These are phyloP conservation scores for Toxotes jaculatrix DNA, from an alignment of 2,113 vertebrate genomes.

Conservation along the genomic window DNA sequence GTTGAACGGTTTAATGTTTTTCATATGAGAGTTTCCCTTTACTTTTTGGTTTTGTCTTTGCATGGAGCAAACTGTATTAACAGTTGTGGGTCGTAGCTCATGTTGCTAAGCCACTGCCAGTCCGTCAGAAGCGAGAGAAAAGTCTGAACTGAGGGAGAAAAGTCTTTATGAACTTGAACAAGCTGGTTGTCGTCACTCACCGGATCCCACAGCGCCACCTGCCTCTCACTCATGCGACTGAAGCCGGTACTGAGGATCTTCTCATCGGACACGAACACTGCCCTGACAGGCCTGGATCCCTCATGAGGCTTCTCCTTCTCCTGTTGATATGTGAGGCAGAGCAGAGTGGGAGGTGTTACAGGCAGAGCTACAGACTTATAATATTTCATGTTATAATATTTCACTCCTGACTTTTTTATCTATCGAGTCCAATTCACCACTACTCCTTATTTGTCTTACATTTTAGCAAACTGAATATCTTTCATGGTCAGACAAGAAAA, in stretches of 20 bases:
- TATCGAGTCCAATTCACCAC: background rate
- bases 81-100: background rate
- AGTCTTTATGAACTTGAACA: background rate
- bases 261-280: constrained; percentile 85
- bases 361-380: background rate
- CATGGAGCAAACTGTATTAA: too few relatives aligned
- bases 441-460: too few relatives aligned
- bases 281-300: constrained; percentile 88
- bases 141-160: background rate
- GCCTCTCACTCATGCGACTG: constrained; percentile 93
- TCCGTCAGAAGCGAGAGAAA: background rate
- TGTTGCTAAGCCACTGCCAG: too few relatives aligned
- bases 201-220: constrained; percentile 93
- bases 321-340: constrained; percentile 69
- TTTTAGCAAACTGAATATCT: too few relatives aligned
- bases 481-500: too few relatives aligned
- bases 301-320: constrained; percentile 92
- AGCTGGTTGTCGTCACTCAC: constrained; percentile 76
- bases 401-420: background rate
- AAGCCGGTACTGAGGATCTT: constrained; percentile 93
- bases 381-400: too few relatives aligned
- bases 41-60: too few relatives aligned
- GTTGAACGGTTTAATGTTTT: background rate
- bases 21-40: too few relatives aligned
- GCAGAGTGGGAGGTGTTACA: background rate